These are phyloP conservation scores for Myrmecobius fasciatus DNA, from an alignment of 2,113 vertebrate species.

Conservation along the genomic window DNA sequence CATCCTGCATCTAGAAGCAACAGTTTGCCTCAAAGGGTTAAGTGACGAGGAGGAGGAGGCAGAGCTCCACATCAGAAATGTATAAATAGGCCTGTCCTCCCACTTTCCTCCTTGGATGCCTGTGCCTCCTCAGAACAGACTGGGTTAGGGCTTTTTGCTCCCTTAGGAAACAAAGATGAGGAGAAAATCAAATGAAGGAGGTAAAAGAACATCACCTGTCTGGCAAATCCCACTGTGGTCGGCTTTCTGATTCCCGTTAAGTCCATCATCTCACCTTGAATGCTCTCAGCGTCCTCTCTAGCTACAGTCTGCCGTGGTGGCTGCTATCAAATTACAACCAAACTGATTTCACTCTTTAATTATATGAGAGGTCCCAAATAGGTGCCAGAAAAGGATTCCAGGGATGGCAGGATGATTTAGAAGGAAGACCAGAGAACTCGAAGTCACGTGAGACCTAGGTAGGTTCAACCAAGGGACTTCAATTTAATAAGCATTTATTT, in stretches of 20 bases:
- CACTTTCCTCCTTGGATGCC: background rate
- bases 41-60: background rate
- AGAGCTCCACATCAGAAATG: background rate
- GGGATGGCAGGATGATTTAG: background rate
- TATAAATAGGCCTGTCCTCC: slow-evolving; percentile 21
- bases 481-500: background rate
- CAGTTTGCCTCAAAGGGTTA: background rate
- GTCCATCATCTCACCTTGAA: background rate
- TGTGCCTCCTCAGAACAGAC: slow-evolving; percentile 7
- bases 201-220: background rate
- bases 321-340: background rate
- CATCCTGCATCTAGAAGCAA: slow-evolving; percentile 14
- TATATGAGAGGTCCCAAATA: background rate
- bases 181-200: background rate
- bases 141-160: background rate
- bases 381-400: background rate
- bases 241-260: slow-evolving; percentile 22
- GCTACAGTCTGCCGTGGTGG: background rate
- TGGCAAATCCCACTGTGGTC: background rate
- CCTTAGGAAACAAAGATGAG: slow-evolving; percentile 42
- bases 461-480: background rate
- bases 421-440: background rate
- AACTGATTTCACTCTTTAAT: background rate
- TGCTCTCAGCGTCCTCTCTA: background rate
- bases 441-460: background rate